Evolutionary conservation across 2,113 vertebrate species (phyloP), one percentile per base, ranked within the genome.

Genomic region (Phocoena sinus): DNA sequence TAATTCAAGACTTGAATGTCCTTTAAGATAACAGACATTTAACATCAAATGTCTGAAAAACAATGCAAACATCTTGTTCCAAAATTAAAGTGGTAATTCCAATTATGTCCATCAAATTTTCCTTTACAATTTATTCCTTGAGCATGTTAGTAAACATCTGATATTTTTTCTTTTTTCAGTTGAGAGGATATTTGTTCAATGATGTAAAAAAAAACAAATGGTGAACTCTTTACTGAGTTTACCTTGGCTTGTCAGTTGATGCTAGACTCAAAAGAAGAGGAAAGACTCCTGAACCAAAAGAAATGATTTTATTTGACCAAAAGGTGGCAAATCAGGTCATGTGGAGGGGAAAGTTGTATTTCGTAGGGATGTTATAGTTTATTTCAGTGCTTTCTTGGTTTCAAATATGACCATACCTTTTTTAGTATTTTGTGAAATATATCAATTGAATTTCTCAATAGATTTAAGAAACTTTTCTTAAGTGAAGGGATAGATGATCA

Each of bases 161-260:
- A 1, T 20, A 74, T 95, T 98, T 97, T 63, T 25, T 60, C 67
- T 11, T 21, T 36, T 67, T 33, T 77, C 4, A 47, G 8, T 33
- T 92, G 92, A 89, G 62, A 91, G 38, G 53, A 33, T 97, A 13
- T 98, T 98, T 98, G 89, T 76, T 96, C 26, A 73, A 67, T 94
- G 89, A 6, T 38, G 41, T 95, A 58, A n/a, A 74, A 74, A 74
- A 94, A 85, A 90, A 41, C 2, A 97, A 97, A 97, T 82, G 58
- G 1, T 38, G 36, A 91, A 94, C 96, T 97, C 85, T 81, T 74
- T 8, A 25, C 26, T 25, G 15, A 84, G 47, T 33, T 96, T 56
- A 21, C 67, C 97, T 6, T 50, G 25, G 0, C 80, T 98, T 96
- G 67, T 63, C 79, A 86, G 1, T 81, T 2, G 15, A 93, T 95